Evolutionary conservation across 2,113 vertebrate genomes (phyloP), one percentile per base, ranked within the genome.

Genomic region (Campylomormyrus numenius): DNA sequence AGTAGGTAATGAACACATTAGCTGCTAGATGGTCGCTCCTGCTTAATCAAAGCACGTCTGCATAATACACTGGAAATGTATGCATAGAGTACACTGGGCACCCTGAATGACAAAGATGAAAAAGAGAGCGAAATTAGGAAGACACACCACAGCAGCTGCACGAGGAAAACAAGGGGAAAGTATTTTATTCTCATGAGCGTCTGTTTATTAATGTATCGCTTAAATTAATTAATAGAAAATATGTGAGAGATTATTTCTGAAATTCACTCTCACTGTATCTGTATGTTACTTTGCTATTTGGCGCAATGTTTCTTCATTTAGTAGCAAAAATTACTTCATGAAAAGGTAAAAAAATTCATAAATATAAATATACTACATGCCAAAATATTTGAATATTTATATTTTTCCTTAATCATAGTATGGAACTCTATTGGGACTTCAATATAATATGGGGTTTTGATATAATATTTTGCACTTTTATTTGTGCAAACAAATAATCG

Each of bases 201-300:
- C 90, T 90, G 91, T 93, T 92, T 93, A 92, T 93, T 90, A 89
- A 80, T 90, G 88, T 92, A 91, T 93, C 89, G 92, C 93, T 92
- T 92, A 91, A 93, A 92, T 92, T 90, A 93, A 94, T 93, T 90
- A 93, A 93, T 93, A 92, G 93, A 91, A 92, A 91, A 91, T 89
- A 90, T 92, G 89, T 91, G 90, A 93, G 91, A 93, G 91, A 93
- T 93, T 93, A 91, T 92, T 93, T 93, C 92, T 94, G 90, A 93
- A 94, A 66, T 90, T 80, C 62, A 87, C 90, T 93, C 89, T 90
- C 92, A 92, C 91, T 90, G 92, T 90, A 91, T 93, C 92, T 92
- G 89, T 42, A 42, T 0, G 0, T 92, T 91, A 92, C 90, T 91
- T 91, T 91, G 86, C 85, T 74, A 46, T 91, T 91, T 90, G 91